Evolutionary conservation across 2,113 vertebrate genomes (phyloP), one percentile per base, ranked within the genome.

Genomic region (Notiomystis cincta): DNA sequence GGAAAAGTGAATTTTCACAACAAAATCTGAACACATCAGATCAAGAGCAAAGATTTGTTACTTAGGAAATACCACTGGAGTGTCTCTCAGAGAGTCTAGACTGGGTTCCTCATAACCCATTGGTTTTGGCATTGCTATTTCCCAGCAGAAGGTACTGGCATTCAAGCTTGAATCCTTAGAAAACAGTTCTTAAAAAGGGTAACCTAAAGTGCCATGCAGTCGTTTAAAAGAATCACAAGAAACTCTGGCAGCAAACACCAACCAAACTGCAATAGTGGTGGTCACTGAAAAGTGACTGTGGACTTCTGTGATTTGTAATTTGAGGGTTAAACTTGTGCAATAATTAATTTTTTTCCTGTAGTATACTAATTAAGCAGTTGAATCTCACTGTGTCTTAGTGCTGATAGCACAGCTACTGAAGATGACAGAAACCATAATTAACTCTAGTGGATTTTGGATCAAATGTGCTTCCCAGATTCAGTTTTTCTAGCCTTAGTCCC

Each of bases 141-240:
- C 18, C 19, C 24, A 81, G 58, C 28, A 76, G 50, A 38, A 66
- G 30, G 42, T 47, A 4, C 40, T 66, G 83, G n/a, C 14, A 53
- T 65, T 87, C 70, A 78, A 79, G 28, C 7, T 22, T 22, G 33
- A 95, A 93, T 85, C 37, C 44, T 76, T 76, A 79, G 54, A 82
- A 75, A 87, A 25, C 7, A 44, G 7, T 40, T 94, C 70, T 50
- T 77, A 19, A 40, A 85, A 87, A 57, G 11, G 4, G 4, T 50
- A 22, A 57, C 20, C 47, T 79, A 14, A 57, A 56, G 15, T 35
- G 9, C 22, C 5, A 31, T 6, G n/a, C 3, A 61, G 11, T 15
- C 3, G 21, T 65, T 72, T 37, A 40, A 87, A 80, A 24, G 5
- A 69, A 54, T 35, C 7, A 50, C 27, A 21, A 72, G 23, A 69